Conservation (phyloP, 37 sponge, comb jelly and placozoan genomes). For the Ephydatia muelleri region DNA sequence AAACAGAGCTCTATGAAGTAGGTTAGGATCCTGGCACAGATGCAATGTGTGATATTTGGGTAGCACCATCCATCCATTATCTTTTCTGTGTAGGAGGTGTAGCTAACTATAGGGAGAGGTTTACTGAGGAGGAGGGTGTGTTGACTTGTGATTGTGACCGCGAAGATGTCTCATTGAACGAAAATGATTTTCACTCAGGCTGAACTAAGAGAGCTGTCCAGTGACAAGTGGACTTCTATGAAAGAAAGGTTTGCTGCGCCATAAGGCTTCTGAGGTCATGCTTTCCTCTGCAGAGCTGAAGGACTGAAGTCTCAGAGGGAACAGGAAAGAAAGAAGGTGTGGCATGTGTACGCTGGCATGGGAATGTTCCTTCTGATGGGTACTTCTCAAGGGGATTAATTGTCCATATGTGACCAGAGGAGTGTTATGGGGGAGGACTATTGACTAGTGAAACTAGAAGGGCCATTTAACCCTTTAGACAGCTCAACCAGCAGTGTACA, state of each 20-base stretch:
- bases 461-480: too few relatives aligned
- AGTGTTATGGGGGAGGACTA: too few relatives aligned
- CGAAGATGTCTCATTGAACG: too few relatives aligned
- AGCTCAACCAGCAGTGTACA: too few relatives aligned
- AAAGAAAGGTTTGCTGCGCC: conserved; percentile 55
- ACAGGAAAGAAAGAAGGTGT: conserved; percentile 54
- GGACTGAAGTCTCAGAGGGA: conserved; percentile 55
- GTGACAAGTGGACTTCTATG: conserved; percentile 52
- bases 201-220: conserved; percentile 43
- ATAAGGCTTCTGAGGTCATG: neutral
- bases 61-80: too few relatives aligned
- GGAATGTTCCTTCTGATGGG: too few relatives aligned
- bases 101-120: neutral
- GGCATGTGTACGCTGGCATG: too few relatives aligned
- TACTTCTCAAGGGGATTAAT: too few relatives aligned
- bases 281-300: conserved; percentile 42
- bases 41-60: neutral
- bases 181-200: conserved; percentile 14
- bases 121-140: neutral
- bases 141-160: neutral
- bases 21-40: neutral
- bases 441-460: too few relatives aligned
- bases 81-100: neutral
- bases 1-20: conserved; percentile 51
- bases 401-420: too few relatives aligned